Evolutionary conservation across 2,888 invertebrate species (phyloP), one percentile per base, ranked within the genome.

Genomic region (Ptilodon capucinus): DNA sequence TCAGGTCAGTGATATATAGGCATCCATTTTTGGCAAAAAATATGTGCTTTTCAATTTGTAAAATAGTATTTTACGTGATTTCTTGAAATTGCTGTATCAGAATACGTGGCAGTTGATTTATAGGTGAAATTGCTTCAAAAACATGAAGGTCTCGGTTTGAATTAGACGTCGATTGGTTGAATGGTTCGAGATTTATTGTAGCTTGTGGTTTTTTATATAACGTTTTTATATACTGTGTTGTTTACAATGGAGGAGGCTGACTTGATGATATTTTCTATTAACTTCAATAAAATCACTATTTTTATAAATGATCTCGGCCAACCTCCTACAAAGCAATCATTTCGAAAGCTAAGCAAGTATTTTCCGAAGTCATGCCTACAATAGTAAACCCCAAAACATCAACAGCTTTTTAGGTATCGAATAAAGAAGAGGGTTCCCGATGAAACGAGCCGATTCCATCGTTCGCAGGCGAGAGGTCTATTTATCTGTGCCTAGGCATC

Each of bases 401-500:
- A n/a, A 17, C 17, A 3, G 17, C 3, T 17, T 1, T 9, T 16
- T 35, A 17, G 7, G 35, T 17, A 35, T 17, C 17, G 6, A 39
- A 39, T 21, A 32, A n/a, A 21, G 21, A n/a, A 18, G 17, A 39
- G n/a, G n/a, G 9, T 23, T 47, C 42, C 19, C 8, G 14, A 8
- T 11, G 13, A 34, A 40, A 36, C 14, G 19, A 43, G 11, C 16
- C n/a, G 32, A 40, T 46, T 14, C 40, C 8, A 48, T 40, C 35
- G 34, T 46, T 39, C 23, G n/a, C 23, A 17, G n/a, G 21, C 36
- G 18, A 30, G 41, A 23, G 44, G 40, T 44, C 60, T 46, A 46
- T 56, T 56, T 32, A 42, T 44, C 42, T 6, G 23, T 44, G 40
- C 25, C 46, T 39, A 43, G 44, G 39, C 36, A 34, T 19, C 44